Base-by-base conservation (phyloP, 2,888 invertebrate genomes). In the Myopa testacea region DNA sequence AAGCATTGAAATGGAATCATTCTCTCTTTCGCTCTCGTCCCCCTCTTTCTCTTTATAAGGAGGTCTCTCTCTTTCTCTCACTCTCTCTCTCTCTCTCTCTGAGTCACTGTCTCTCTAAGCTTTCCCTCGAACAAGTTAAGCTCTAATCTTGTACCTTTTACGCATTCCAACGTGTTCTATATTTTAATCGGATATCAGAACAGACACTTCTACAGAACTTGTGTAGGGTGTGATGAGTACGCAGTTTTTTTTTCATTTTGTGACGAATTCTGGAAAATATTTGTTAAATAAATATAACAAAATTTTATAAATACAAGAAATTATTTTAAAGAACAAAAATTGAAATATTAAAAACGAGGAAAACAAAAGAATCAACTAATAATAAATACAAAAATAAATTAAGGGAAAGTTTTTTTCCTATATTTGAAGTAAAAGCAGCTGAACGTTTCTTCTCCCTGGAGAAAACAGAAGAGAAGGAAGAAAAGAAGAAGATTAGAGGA, bases 401-500 rank as follows among this genome's bases (percentile, higher is more conserved):
- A 26, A 10, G 26, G 16, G 55, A 52, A 37, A 70, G 10, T 34
- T 34, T 6, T 0, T 6, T 3, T 45, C 10, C 45, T 6, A 45
- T 1, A 8, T 45, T 45, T 45, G 1, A 10, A 1, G 45, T 6
- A 45, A 45, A 45, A 45, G 45, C 4, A 45, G 45, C 45, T 45
- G 45, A 16, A 5, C n/a, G 45, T 3, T 45, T 3, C 3, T 45
- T 45, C 7, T 3, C 10, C 16, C 1, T 34, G 37, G 14, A 8
- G 55, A 71, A 16, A 16, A n/a, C 55, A 75, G 75, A 63, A 26
- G 50, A 75, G 69, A 79, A 81, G 63, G 73, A 70, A 77, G 73
- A 80, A 71, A 38, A 80, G 81, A 19, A 82, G 73, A 14, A 84
- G 75, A 8, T 83, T 83, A 72, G 81, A 82, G 26, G n/a, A 38